These are phyloP conservation scores for Dromiciops gliroides DNA, from an alignment of 2,113 vertebrate genomes.

Conservation along the genomic window DNA sequence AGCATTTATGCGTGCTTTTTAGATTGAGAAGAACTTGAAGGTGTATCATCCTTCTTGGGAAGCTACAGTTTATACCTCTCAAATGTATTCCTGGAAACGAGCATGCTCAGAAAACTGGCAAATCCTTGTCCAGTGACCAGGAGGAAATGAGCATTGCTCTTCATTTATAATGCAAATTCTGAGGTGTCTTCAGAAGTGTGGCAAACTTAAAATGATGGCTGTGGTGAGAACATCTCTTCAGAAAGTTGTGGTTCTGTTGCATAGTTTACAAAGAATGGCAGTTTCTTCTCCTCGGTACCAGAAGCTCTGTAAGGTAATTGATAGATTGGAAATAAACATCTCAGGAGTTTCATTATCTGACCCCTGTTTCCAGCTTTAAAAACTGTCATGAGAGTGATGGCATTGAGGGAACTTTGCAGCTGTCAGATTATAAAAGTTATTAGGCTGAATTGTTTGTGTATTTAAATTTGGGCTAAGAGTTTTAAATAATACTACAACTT, in stretches of 20 bases:
- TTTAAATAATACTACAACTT: constrained; percentile 36
- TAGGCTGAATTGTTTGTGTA: background rate
- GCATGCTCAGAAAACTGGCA: constrained; percentile 90
- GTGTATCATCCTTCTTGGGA: constrained; percentile 78
- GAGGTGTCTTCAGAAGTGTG: constrained; percentile 95
- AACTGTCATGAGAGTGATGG: constrained; percentile 42
- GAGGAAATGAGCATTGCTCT: constrained; percentile 91
- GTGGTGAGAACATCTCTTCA: constrained; percentile 99
- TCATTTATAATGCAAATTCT: constrained; percentile 98
- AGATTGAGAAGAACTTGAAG: constrained; percentile 82
- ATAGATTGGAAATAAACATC: constrained; percentile 69
- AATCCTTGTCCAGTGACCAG: constrained; percentile 89
- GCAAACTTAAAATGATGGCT: constrained; percentile 99
- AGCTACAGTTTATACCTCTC: constrained; percentile 79
- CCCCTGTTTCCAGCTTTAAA: constrained; percentile 43
- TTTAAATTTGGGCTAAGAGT: constrained; percentile 46
- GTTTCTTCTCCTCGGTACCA: constrained; percentile 99
- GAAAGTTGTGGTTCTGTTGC: constrained; percentile 99
- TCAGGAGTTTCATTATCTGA: constrained; percentile 48
- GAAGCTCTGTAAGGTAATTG: constrained; percentile 99
- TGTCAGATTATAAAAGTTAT: constrained; percentile 35
- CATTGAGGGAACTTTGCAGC: constrained; percentile 8
- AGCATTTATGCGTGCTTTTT: constrained; percentile 63
- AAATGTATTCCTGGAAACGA: constrained; percentile 84
- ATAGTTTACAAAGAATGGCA: constrained; percentile 99